A percentile compares a stretch with the other conserved stretches of the same genome.
phyloP scores from a whole-genome alignment of 2,797 vertebrate species.

The Crypturellus tataupa region DNA sequence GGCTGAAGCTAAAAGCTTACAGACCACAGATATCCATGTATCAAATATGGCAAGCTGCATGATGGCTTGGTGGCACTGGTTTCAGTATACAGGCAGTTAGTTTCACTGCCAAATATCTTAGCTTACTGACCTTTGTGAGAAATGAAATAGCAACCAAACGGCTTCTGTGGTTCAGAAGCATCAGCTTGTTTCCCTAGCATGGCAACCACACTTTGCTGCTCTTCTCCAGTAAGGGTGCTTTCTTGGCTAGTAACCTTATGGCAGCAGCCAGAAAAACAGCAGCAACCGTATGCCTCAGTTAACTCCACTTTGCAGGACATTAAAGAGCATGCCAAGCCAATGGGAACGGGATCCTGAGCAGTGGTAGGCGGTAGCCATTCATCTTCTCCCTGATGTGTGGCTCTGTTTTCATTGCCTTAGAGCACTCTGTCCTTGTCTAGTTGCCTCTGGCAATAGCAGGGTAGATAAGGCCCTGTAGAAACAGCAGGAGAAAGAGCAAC shows the following conservation, averaged over 20 bases:
- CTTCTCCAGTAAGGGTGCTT: background rate
- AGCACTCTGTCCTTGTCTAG: background rate
- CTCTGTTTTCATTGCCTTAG: background rate
- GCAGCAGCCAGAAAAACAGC: background rate
- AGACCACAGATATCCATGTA: background rate
- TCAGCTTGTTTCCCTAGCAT: constrained; percentile 4
- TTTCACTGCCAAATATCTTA: background rate
- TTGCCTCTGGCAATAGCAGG: background rate
- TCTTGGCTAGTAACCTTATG: background rate
- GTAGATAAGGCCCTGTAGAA: background rate
- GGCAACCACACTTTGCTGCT: background rate
- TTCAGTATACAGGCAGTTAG: background rate
- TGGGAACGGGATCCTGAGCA: background rate
- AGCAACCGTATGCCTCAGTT: background rate
- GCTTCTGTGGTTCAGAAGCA: constrained; percentile 9
- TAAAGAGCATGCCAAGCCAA: background rate
- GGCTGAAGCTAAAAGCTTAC: background rate
- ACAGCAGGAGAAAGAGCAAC: background rate
- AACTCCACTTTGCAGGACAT: constrained; percentile 5
- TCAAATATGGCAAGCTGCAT: background rate
- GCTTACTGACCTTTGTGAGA: background rate
- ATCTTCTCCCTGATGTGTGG: background rate
- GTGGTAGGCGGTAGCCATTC: background rate
- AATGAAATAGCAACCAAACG: background rate
- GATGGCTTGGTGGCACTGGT: background rate